Evolutionary conservation across 1,140 invertebrate species (phyloP).

Genomic region (Tyrophagus putrescentiae): DNA sequence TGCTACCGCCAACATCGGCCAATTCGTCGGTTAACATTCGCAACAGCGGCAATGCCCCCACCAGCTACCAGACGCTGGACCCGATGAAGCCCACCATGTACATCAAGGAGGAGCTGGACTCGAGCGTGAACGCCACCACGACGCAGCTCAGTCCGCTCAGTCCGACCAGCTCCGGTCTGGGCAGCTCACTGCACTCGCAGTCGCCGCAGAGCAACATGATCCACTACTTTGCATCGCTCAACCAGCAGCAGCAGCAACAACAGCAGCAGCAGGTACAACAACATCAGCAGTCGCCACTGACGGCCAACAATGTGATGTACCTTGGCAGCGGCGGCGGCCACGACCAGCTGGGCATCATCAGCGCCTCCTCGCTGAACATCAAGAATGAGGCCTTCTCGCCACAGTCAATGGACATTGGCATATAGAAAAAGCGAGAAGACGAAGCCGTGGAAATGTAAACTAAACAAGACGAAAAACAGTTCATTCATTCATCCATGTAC

Average conservation of each 20-base stretch:
- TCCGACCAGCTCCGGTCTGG: constrained; percentile 18
- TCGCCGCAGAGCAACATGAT: neutral
- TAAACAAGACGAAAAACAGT: too few species aligned
- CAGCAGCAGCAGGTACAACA: neutral
- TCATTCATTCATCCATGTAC: too few species aligned
- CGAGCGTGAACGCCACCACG: neutral
- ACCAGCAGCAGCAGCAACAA: neutral
- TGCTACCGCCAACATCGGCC: neutral
- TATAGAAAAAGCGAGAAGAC: too few species aligned
- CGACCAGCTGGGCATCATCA: neutral
- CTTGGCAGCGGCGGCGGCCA: neutral
- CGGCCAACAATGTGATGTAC: neutral
- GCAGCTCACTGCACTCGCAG: constrained; percentile 6
- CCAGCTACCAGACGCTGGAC: constrained; percentile 10
- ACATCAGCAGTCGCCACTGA: neutral
- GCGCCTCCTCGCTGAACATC: constrained; percentile 2
- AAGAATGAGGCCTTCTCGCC: constrained; percentile 20
- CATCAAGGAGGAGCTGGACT: neutral
- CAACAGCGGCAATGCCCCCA: neutral
- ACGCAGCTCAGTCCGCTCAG: constrained; percentile 6
- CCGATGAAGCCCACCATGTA: constrained; percentile 12
- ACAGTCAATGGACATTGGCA: constrained; percentile 21
- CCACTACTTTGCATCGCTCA: neutral
- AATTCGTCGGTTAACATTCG: neutral
- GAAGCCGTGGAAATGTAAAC: too few species aligned